phyloP scores from a whole-genome alignment of 1,140 invertebrate genomes.

The Aphaenogaster ashmeadi region DNA sequence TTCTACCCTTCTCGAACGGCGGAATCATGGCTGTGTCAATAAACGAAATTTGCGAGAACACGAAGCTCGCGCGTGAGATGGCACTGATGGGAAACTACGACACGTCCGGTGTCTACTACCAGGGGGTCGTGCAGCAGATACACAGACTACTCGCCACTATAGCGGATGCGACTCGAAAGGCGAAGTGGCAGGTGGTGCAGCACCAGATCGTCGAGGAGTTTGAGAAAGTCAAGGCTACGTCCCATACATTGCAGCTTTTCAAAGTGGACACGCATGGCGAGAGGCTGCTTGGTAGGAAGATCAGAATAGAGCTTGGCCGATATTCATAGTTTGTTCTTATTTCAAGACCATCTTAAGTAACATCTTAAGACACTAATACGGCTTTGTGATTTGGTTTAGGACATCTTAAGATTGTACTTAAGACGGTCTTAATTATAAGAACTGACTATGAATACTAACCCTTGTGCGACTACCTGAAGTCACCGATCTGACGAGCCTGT shows the following conservation, averaged over 20 bases:
- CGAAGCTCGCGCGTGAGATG: slow-evolving; percentile 97
- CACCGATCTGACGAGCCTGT: slow-evolving; percentile 5
- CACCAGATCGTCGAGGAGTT: slow-evolving; percentile 96
- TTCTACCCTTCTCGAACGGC: background rate
- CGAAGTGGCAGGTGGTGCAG: slow-evolving; percentile 97
- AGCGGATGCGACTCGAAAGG: slow-evolving; percentile 92
- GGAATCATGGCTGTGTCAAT: slow-evolving; percentile 92
- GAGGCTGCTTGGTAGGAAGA: slow-evolving; percentile 83
- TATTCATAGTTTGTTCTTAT: no score
- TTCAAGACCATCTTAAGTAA: no score
- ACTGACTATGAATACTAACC: no score
- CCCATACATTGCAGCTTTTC: slow-evolving; percentile 90
- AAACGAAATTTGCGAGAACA: slow-evolving; percentile 96
- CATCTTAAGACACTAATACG: no score
- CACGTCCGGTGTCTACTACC: slow-evolving; percentile 97
- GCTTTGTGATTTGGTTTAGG: no score
- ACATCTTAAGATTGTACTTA: no score
- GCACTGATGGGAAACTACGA: slow-evolving; percentile 98
- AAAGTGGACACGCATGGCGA: slow-evolving; percentile 89
- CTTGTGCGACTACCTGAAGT: background rate
- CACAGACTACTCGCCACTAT: slow-evolving; percentile 94
- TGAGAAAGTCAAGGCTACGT: slow-evolving; percentile 95
- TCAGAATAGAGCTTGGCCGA: slow-evolving; percentile 6
- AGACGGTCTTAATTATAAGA: no score
- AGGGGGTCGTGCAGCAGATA: slow-evolving; percentile 97